A percentile compares a stretch with the other conserved stretches of the same genome.
phyloP scores from a whole-genome alignment of 2,888 invertebrate species.

The Pyralis farinalis region DNA sequence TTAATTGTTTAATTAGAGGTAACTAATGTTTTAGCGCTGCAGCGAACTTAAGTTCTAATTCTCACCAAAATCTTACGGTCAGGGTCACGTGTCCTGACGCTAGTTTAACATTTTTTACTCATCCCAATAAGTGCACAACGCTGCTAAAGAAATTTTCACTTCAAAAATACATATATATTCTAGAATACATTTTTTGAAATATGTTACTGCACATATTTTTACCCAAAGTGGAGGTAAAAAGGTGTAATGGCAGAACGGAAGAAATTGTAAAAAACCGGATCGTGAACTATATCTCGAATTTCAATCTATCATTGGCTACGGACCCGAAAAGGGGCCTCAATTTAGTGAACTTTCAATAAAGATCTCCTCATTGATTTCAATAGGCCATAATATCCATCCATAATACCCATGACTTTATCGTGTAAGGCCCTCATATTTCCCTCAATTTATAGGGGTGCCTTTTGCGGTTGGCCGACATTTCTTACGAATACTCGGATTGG shows the following conservation, averaged over 20 bases:
- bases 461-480: constrained; percentile 56
- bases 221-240: no score
- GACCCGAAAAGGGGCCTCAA: constrained; percentile 38
- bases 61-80: no score
- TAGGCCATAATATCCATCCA: constrained; percentile 58
- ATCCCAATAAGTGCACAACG: no score
- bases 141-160: no score
- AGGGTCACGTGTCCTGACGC: no score
- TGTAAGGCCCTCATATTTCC: constrained; percentile 53
- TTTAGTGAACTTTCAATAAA: constrained; percentile 65
- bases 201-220: no score
- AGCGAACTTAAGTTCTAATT: no score
- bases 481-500: constrained; percentile 52
- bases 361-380: constrained; percentile 66
- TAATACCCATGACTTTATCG: constrained; percentile 65
- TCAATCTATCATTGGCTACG: background rate
- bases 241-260: background rate
- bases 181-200: no score
- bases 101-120: no score
- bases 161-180: no score
- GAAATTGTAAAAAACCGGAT: background rate
- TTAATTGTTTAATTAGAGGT: no score
- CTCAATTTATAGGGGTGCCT: constrained; percentile 63
- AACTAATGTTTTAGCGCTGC: no score
- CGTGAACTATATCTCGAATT: constrained; percentile 1